These are phyloP conservation scores for Piprites chloris DNA, from an alignment of 2,113 vertebrate species.

Conservation along the genomic window DNA sequence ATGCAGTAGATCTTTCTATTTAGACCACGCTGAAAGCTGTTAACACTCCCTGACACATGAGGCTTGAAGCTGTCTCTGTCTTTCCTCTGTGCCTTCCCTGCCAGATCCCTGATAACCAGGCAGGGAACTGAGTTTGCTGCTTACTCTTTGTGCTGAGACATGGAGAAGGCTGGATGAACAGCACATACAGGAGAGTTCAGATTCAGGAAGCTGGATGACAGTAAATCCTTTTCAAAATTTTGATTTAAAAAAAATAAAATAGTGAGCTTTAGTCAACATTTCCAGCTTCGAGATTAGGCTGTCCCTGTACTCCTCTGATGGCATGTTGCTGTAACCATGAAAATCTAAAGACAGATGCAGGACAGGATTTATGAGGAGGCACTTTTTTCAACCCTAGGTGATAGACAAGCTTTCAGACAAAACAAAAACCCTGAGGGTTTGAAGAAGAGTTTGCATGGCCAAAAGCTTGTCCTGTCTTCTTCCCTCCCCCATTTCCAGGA, in stretches of 20 bases:
- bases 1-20: background rate
- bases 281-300: background rate
- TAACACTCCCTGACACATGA: background rate
- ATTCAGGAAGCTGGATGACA: background rate
- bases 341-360: background rate
- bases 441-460: background rate
- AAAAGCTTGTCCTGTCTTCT: background rate
- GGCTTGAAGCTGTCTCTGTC: background rate
- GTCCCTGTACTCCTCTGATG: background rate
- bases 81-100: background rate
- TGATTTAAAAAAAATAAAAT: background rate
- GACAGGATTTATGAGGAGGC: background rate
- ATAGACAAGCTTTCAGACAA: background rate
- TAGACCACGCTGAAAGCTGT: background rate
- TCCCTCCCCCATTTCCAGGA: background rate
- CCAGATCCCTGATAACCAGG: background rate
- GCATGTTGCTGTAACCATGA: background rate
- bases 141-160: background rate
- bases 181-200: background rate
- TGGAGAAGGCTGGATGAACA: background rate
- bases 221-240: background rate
- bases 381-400: background rate
- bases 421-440: background rate
- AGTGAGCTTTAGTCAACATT: background rate
- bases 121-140: background rate